phyloP scores from a whole-genome alignment of 2,113 vertebrate genomes.

The Pungitius pungitius region DNA sequence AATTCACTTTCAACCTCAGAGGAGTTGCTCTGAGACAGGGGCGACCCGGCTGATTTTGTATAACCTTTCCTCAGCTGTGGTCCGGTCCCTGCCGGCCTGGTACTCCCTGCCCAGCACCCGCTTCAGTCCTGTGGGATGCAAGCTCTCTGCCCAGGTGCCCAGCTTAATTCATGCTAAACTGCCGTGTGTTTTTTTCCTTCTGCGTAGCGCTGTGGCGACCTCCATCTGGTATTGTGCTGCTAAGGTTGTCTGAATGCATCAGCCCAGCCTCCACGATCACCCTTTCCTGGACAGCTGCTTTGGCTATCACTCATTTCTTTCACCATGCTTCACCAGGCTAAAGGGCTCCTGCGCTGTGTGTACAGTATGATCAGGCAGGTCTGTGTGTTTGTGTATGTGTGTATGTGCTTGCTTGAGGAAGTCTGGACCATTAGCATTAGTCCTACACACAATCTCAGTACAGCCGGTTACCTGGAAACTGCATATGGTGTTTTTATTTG shows the following conservation, averaged over 20 bases:
- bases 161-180: constrained; percentile 58
- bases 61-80: constrained; percentile 48
- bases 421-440: constrained; percentile 63
- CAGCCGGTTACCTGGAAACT: constrained; percentile 70
- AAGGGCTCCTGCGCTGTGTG: constrained; percentile 47
- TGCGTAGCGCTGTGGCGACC: constrained; percentile 52
- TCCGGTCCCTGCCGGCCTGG: constrained; percentile 26
- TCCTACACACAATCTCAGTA: constrained; percentile 52
- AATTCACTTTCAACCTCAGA: constrained; percentile 58
- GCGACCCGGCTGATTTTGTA: constrained; percentile 30
- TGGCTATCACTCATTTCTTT: constrained; percentile 61
- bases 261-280: constrained; percentile 30
- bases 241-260: constrained; percentile 61
- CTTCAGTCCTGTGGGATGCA: constrained; percentile 46
- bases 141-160: constrained; percentile 44
- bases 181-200: constrained; percentile 66
- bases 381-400: constrained; percentile 19
- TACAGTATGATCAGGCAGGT: constrained; percentile 34
- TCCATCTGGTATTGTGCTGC: constrained; percentile 62
- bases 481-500: constrained; percentile 63
- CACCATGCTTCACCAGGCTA: constrained; percentile 28
- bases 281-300: constrained; percentile 64
- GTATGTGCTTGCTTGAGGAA: constrained; percentile 43
- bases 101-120: constrained; percentile 32
- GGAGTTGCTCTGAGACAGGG: constrained; percentile 39